Evolutionary conservation across 2,888 invertebrate genomes (phyloP), one percentile per base, ranked within the genome.

Genomic region (Caenorhabditis parvicauda): DNA sequence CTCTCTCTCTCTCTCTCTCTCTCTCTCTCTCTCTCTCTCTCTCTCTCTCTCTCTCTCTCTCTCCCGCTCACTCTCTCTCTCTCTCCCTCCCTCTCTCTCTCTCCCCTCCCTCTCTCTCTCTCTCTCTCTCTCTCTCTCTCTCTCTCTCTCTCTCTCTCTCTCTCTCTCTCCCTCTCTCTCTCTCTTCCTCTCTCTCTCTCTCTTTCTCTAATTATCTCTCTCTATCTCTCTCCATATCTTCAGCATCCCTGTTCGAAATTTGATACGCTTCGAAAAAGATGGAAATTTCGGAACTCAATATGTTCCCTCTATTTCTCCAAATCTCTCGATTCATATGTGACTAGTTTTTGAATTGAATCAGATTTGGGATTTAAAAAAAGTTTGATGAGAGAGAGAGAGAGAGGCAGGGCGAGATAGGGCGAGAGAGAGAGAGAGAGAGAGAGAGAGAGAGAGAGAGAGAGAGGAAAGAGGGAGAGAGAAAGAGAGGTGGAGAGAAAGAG

Each of bases 21-120:
- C 47, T 9, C 21, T 46, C 37, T 52, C 52, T 44, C 52, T 44
- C 42, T 41, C 32, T 51, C 43, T 51, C 43, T 51, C 51, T 44
- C 43, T 27, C 44, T 51, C 35, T 35, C 39, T 24, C 35, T 37
- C 21, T 41, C 45, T n/a, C 28, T 35, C 24, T 35, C 24, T 24
- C n/a, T 25, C 17, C 17, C 17, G 29, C 19, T 42, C 29, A 42
- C 12, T n/a, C 22, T 41, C 41, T 32, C 21, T 35, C 28, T 39
- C 12, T 21, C 25, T 24, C n/a, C 38, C 21, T 21, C 25, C 47
- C 28, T 25, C 37, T 47, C 21, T 19, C 37, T 17, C 37, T 21
- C 21, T 24, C 22, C 53, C 7, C 53, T 38, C 39, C 14, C 39
- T 2, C 37, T 44, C 44, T 44, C 44, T 38, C 38, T 37, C 48